A percentile compares a stretch with the other conserved stretches of the same genome.
phyloP scores from a whole-genome alignment of 2,797 vertebrate species.

The Myotis myotis region DNA sequence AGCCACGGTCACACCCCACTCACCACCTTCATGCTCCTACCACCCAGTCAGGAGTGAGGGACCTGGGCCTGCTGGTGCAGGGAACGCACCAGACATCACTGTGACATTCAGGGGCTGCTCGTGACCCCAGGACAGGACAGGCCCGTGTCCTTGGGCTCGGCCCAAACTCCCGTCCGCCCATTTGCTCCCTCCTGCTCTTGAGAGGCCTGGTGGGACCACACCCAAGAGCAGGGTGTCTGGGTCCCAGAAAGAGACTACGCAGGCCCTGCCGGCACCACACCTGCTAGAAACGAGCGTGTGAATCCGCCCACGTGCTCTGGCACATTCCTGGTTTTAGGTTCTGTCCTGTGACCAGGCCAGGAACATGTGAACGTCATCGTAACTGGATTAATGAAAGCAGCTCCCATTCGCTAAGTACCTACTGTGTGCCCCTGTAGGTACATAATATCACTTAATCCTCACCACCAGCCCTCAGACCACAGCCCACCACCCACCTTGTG shows the following conservation, averaged over 20 bases:
- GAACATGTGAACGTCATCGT: not conserved
- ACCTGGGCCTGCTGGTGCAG: not conserved
- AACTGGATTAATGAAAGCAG: not conserved
- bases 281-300: not conserved
- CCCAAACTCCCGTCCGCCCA: not conserved
- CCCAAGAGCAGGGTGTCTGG: rapidly evolving
- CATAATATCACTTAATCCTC: not conserved
- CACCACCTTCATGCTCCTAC: not conserved
- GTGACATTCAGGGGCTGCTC: not conserved
- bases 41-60: not conserved
- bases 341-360: not conserved
- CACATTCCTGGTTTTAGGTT: not conserved
- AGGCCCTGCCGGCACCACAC: not conserved
- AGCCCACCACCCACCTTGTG: no score
- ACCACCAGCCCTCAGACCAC: not conserved
- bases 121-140: not conserved
- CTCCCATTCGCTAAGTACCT: not conserved
- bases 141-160: not conserved
- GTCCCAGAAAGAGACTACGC: not conserved
- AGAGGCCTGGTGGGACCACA: not conserved
- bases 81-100: not conserved
- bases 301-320: not conserved
- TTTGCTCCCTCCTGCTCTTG: not conserved
- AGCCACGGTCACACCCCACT: not conserved
- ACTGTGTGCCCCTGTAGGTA: not conserved